Evolutionary conservation across 37 sponge, comb jelly and placozoan genomes (phyloP), one percentile per base, ranked within the genome.

Genomic region (Theonella swinhoei): DNA sequence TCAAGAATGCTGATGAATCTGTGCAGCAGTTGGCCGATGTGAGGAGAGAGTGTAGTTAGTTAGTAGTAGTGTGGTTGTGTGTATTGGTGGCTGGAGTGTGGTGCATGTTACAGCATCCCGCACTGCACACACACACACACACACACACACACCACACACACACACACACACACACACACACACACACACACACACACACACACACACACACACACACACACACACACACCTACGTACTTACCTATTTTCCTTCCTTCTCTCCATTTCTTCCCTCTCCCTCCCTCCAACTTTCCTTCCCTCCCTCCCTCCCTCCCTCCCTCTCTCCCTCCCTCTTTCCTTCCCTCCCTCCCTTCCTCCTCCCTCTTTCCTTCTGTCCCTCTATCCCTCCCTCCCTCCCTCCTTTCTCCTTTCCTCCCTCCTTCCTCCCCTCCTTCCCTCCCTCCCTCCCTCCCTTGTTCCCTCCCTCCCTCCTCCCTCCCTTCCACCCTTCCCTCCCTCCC

Each of bases 21-120:
- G 85, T 97, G 0, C 91, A 95, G 61, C 95, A 97, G 81, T 83
- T 97, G 42, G 65, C 98, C 0, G 78, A 90, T 71, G 95, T 94
- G 43, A 85, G 94, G 14, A 1, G 23, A 64, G 2, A 40, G 7
- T 19, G 22, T 62, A 41, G 64, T 23, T 11, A 32, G 39, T 2
- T 78, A 8, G 78, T 61, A 34, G 28, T 59, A 38, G 68, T 32
- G 43, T 62, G 32, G 20, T 31, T 64, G 20, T 34, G 41, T 59
- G 61, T 47, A 23, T 59, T 2, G 25, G 2, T 8, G 31, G 29
- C 24, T n/a, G n/a, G n/a, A 5, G 59, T 43, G 59, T 62, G 37
- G 32, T 54, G 9, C 26, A 43, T 42, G n/a, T 54, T 24, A 23
- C 23, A 9, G 75, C 23, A 30, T 32, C 42, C 23, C 19, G 14